Evolutionary conservation across 2,888 invertebrate species (phyloP).

Genomic region (Incurvaria masculella): DNA sequence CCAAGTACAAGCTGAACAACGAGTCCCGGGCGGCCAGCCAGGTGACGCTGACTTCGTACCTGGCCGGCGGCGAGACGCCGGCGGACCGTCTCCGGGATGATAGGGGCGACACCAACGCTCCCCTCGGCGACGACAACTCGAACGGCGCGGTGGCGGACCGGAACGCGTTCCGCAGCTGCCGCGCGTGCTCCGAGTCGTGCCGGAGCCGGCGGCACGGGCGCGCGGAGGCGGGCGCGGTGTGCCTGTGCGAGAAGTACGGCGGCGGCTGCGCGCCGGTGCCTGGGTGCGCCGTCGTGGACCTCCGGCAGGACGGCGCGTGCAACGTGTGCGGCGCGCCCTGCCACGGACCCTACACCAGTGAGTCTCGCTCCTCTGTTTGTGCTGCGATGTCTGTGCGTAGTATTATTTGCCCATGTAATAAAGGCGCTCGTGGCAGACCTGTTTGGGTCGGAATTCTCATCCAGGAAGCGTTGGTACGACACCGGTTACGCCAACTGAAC

Average conservation of each 20-base stretch:
- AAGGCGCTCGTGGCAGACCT: too few relatives aligned
- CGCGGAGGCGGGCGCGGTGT: conserved; percentile 36
- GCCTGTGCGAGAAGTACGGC: conserved; percentile 44
- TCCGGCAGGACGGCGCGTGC: conserved; percentile 27
- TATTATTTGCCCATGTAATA: too few relatives aligned
- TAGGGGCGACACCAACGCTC: conserved; percentile 26
- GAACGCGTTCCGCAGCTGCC: conserved; percentile 28
- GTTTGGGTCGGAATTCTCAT: too few relatives aligned
- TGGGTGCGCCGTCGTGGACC: conserved; percentile 25
- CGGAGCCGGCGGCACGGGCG: too few relatives aligned
- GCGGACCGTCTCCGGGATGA: conserved; percentile 26
- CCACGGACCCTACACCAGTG: conserved; percentile 30
- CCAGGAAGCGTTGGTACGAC: too few relatives aligned
- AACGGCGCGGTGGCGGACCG: conserved; percentile 28
- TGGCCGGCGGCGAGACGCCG: conserved; percentile 28
- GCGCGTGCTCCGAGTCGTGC: conserved; percentile 34
- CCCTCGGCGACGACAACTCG: conserved; percentile 29
- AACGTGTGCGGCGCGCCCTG: conserved; percentile 30
- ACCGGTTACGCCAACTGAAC: too few relatives aligned
- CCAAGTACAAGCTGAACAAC: conserved; percentile 55
- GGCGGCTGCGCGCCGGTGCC: conserved; percentile 47
- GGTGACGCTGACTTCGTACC: conserved; percentile 47
- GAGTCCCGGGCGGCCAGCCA: conserved; percentile 35
- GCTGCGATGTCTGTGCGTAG: too few relatives aligned
- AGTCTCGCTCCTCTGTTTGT: too few relatives aligned